Evolutionary conservation across 2,113 vertebrate species (phyloP), one percentile per base, ranked within the genome.

Genomic region (Mustela lutreola): DNA sequence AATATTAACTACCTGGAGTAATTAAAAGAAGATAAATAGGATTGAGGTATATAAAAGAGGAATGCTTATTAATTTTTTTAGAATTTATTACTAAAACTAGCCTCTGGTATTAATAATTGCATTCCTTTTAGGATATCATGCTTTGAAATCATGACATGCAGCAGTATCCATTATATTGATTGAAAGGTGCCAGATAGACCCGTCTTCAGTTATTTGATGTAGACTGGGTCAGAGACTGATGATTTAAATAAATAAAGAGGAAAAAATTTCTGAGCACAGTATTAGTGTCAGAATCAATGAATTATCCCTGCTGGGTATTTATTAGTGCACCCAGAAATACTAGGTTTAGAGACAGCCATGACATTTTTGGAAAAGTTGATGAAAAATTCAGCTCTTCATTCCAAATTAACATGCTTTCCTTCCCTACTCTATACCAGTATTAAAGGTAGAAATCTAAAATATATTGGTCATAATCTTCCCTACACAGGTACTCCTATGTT

Each of bases 221-320:
- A 94, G 80, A 89, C 60, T 97, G 2, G 53, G 91, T 73, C 78
- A 33, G 50, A 97, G 79, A 89, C 73, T 89, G 83, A 94, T 78
- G 70, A 91, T 94, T 89, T 98, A 96, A 93, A 95, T 95, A 97
- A 83, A 92, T 75, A 97, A 96, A 92, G 48, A 65, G 0, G 0
- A 15, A 89, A 79, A 96, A 36, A 48, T 67, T 22, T 93, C 87
- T 48, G 45, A 94, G 94, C 81, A 75, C 16, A 1, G 0, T 53
- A 91, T 96, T 96, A 96, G 75, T 95, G 89, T 95, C 95, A 96
- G n/a, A 92, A 48, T 94, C 94, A 94, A 91, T 97, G 36, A 96
- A 89, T 89, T 97, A 85, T 88, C 42, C 19, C 50, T 97, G 48
- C 53, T 63, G n/a, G 62, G 36, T 65, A 80, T 93, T 95, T 93